Conservation (phyloP, 1,140 invertebrate genomes). For the Aphelenchoides besseyi region DNA sequence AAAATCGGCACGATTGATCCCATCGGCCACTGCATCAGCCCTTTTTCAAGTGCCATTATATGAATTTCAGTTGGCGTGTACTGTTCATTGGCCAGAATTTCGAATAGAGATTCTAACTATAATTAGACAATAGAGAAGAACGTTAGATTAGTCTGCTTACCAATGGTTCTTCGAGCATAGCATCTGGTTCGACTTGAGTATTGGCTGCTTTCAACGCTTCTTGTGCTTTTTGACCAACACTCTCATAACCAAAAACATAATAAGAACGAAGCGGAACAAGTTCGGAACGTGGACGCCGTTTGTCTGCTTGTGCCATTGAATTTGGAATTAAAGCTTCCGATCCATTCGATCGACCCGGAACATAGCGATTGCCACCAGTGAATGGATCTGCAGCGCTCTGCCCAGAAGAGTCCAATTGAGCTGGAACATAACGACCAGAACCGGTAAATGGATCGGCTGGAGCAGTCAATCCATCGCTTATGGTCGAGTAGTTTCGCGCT, state of each 20-base stretch:
- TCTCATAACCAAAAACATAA: conserved; percentile 41
- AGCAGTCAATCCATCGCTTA: conserved; percentile 65
- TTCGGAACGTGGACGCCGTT: conserved; percentile 38
- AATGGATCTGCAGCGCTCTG: conserved; percentile 58
- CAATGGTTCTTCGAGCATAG: conserved; percentile 28
- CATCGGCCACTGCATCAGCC: conserved; percentile 45
- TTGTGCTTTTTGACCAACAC: conserved; percentile 44
- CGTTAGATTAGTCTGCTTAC: too few relatives aligned
- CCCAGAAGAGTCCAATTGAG: conserved; percentile 17
- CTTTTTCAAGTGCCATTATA: conserved; percentile 31
- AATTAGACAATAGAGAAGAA: too few relatives aligned
- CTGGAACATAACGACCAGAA: conserved; percentile 65
- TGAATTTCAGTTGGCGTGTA: conserved; percentile 33
- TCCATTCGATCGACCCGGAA: background rate
- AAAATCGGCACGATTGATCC: conserved; percentile 43
- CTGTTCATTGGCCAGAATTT: conserved; percentile 22
- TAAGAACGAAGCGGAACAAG: conserved; percentile 40
- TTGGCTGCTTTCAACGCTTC: conserved; percentile 45
- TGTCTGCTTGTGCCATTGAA: conserved; percentile 34
- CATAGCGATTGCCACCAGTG: conserved; percentile 40
- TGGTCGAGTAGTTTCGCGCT: conserved; percentile 36
- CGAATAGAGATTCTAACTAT: conserved; percentile 22
- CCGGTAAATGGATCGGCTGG: conserved; percentile 66
- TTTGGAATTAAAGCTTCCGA: conserved; percentile 12
- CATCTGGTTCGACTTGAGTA: conserved; percentile 22